A percentile compares a stretch with the other conserved stretches of the same genome.
Conservation (phyloP, 2,888 invertebrate species). For the Amiota minor region DNA sequence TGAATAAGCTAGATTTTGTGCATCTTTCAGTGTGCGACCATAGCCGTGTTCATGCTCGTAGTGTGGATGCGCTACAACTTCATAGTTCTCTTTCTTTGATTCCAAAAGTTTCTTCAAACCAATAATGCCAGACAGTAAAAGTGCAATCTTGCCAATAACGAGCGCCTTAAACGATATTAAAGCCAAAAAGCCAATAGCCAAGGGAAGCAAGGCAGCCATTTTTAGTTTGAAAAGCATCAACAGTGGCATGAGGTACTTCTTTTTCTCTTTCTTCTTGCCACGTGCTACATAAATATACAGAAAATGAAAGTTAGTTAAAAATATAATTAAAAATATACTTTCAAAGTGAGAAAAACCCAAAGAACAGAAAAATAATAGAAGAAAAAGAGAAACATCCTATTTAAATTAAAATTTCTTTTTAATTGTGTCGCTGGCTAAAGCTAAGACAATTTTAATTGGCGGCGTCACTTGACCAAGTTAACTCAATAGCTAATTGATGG, state of each 20-base stretch:
- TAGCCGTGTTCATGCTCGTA: constrained; percentile 78
- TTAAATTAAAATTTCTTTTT: constrained; percentile 6
- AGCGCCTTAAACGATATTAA: constrained; percentile 89
- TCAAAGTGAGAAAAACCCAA: neutral
- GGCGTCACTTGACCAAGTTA: constrained; percentile 14
- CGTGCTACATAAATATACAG: constrained; percentile 76
- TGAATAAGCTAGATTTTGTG: constrained; percentile 82
- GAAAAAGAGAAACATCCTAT: no score
- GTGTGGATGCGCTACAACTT: constrained; percentile 83
- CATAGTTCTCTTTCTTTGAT: constrained; percentile 83
- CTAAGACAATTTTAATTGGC: neutral
- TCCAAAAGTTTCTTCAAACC: constrained; percentile 83
- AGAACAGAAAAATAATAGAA: no score
- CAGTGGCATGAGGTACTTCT: constrained; percentile 84
- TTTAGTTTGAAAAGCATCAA: constrained; percentile 85
- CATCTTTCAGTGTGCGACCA: constrained; percentile 80
- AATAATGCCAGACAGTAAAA: constrained; percentile 83
- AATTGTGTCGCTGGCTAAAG: neutral
- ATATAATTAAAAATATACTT: constrained; percentile 36
- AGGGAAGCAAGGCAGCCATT: constrained; percentile 84
- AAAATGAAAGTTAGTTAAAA: constrained; percentile 32
- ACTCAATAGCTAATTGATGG: constrained; percentile 21
- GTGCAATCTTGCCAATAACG: constrained; percentile 86
- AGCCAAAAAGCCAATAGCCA: constrained; percentile 84
- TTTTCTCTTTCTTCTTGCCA: constrained; percentile 85